Base-by-base conservation (phyloP, 1,140 invertebrate genomes). In the Achroia grisella region DNA sequence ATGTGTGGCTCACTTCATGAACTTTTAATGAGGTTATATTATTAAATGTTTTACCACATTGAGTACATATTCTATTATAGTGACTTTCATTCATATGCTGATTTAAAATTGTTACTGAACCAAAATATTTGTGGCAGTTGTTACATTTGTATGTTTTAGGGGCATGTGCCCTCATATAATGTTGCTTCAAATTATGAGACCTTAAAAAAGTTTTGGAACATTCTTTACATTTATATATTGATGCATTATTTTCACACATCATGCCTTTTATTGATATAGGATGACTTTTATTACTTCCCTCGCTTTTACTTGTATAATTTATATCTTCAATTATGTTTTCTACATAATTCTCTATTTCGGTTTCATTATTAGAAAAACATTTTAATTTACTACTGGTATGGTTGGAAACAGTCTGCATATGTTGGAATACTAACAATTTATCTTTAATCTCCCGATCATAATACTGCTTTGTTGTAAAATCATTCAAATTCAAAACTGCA, bases 81-180 rank as follows among this genome's bases (percentile, higher is more conserved):
- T 63, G 62, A 10, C 29, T 32, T 2, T 39, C 13, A 14, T 49
- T 35, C 10, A 13, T 31, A 39, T 61, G 58, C 9, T 30, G 11
- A 9, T 35, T 35, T 4, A 61, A 29, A 4, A 51, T n/a, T 13
- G 12, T 9, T 11, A 15, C 1, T 10, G 54, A 36, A 2, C 43
- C 46, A 42, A 50, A 61, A 12, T 33, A 46, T 48, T 33, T 47
- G 10, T 35, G 29, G 32, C 57, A 61, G 23, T 54, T 8, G 10
- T 37, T 8, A 44, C 59, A 62, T 39, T 50, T 42, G 39, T 35
- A 42, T 6, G n/a, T 17, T 44, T 53, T 65, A n/a, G 54, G 48
- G 11, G 42, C 48, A 55, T 64, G 62, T 0, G 51, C 9, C 40
- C 44, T 52, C 5, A 50, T n/a, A 37, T 50, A 64, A 40, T 61